Base-by-base conservation (phyloP, 2,888 invertebrate species). In the Cryptus viduatorius region DNA sequence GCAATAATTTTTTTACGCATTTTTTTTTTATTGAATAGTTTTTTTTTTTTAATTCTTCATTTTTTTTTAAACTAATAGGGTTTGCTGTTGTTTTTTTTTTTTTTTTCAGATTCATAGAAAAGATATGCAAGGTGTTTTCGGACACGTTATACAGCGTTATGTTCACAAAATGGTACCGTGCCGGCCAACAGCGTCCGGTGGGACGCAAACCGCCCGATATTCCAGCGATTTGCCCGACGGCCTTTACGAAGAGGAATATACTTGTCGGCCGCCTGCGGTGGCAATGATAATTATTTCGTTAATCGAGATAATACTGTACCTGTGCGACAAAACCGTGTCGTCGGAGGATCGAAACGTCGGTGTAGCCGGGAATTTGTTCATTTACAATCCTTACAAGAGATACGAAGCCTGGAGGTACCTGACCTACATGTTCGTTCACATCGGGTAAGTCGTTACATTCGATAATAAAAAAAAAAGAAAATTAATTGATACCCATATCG, bases 351-450 rank as follows among this genome's bases (percentile, higher is more conserved):
- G 87, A 5, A 88, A 93, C 68, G 92, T 96, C 44, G 98, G 98
- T 0, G 97, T 98, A 0, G 96, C 97, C 48, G 97, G 98, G 8
- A 96, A 96, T 75, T 94, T 97, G 3, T 96, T 98, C 88, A 98
- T 99, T 86, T 99, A 98, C 94, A 96, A 98, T 94, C 99, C 99
- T 0, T 95, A 96, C 84, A 96, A 96, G 90, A 95, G 99, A 84
- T 95, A 96, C 77, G 97, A 99, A 94, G 97, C 96, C 0, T 99
- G 99, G 99, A 95, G 99, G 90, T 99, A 96, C 93, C 90, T 98
- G 68, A 97, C 98, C 0, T 99, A 99, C 92, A 99, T 99, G 98
- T 96, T 99, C 92, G 98, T 99, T 31, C 99, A 99, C 94, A 97
- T 98, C 85, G 98, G 98, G 97, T 97, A 93, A 95, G 96, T 91